Conservation (phyloP, 2,888 invertebrate species). For the Cataglyphis albicans region DNA sequence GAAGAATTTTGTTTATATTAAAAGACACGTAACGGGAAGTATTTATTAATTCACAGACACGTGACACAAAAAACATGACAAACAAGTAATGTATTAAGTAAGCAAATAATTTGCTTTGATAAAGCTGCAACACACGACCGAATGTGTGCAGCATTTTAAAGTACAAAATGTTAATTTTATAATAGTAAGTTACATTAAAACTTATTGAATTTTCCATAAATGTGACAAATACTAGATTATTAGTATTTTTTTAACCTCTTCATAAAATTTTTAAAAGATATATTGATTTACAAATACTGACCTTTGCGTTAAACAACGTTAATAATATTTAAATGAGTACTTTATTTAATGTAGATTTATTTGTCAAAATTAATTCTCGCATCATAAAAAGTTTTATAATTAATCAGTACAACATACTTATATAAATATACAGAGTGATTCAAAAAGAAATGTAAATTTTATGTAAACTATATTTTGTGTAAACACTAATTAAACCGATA, state of each 20-base stretch:
- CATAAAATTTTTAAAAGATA: neutral
- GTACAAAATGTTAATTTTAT: neutral
- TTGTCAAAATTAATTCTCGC: neutral
- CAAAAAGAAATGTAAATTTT: neutral
- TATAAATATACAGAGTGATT: neutral
- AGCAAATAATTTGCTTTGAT: neutral
- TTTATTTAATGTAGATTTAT: neutral
- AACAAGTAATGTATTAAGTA: neutral
- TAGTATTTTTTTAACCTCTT: neutral
- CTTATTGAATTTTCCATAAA: neutral
- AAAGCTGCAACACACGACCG: neutral
- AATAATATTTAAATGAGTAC: neutral
- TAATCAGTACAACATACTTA: neutral
- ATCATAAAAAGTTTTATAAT: neutral
- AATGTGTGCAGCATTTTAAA: neutral
- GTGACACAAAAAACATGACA: neutral
- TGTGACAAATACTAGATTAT: neutral
- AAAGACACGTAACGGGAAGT: neutral
- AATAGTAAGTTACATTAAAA: neutral
- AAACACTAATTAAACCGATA: neutral
- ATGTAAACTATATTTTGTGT: neutral
- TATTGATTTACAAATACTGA: neutral
- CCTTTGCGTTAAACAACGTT: neutral
- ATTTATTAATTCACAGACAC: neutral
- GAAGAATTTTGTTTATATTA: neutral